Percentiles rank a stretch among this genome's conserved stretches.
phyloP scores from a whole-genome alignment of 2,113 vertebrate genomes.

The Trachemys scripta region DNA sequence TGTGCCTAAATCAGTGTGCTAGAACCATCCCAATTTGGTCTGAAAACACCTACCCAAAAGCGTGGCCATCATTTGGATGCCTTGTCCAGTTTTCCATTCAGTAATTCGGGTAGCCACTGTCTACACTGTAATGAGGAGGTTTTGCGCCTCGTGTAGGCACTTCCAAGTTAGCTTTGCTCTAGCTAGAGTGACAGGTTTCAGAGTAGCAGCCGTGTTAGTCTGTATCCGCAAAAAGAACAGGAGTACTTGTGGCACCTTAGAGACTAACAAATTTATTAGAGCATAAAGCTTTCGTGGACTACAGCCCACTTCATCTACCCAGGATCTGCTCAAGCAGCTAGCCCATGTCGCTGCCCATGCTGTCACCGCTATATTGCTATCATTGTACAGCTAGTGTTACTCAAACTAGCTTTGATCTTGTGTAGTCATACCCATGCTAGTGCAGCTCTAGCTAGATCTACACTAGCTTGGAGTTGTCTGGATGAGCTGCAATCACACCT shows the following conservation, averaged over 20 bases:
- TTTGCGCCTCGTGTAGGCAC: not conserved
- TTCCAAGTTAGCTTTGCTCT: not conserved
- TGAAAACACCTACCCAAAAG: not conserved
- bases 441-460: not conserved
- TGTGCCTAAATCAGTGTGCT: not conserved
- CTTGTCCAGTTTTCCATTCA: not conserved
- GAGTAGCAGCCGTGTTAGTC: too few species aligned
- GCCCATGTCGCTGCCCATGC: too few species aligned
- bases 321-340: not conserved
- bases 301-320: too few species aligned
- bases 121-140: too few species aligned
- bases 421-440: not conserved
- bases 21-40: not conserved
- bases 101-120: not conserved
- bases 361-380: not conserved
- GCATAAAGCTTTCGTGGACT: too few species aligned
- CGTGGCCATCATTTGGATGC: fast-evolving
- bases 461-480: not conserved
- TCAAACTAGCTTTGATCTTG: not conserved
- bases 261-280: too few species aligned
- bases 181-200: not conserved
- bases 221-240: too few species aligned
- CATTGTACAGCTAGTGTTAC: not conserved
- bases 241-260: too few species aligned
- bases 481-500: not conserved